phyloP scores from a whole-genome alignment of 2,797 vertebrate genomes.

The Tenualosa ilisha region DNA sequence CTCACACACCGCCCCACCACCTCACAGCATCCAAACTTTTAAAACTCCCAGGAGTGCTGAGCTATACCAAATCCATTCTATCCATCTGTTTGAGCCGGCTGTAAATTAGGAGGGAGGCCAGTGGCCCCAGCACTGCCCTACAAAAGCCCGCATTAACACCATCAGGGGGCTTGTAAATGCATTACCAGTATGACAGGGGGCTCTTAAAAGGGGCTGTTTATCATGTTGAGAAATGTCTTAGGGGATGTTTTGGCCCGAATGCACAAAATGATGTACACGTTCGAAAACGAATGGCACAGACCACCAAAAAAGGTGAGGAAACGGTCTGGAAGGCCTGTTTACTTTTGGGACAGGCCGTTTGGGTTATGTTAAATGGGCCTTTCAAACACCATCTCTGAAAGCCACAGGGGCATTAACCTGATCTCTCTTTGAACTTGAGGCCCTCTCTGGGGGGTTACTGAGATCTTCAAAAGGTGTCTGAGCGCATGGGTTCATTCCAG shows the following conservation, averaged over 20 bases:
- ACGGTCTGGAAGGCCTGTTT: background rate
- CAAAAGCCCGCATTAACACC: background rate
- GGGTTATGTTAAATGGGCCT: background rate
- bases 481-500: background rate
- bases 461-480: background rate
- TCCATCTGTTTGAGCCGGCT: background rate
- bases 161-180: slow-evolving; percentile 10
- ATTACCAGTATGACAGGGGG: slow-evolving; percentile 3
- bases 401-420: background rate
- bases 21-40: background rate
- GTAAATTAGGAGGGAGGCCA: background rate
- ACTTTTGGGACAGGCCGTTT: background rate
- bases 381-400: background rate
- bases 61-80: background rate
- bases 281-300: background rate
- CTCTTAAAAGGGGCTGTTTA: slow-evolving; percentile 4
- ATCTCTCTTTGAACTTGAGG: background rate
- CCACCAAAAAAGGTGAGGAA: slow-evolving; percentile 21
- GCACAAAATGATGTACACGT: background rate
- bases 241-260: background rate
- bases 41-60: background rate
- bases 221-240: background rate
- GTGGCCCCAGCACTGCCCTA: background rate
- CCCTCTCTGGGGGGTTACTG: background rate
- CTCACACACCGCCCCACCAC: background rate